These are phyloP conservation scores for Rachycentron canadum DNA, from an alignment of 2,797 vertebrate species.

Conservation along the genomic window DNA sequence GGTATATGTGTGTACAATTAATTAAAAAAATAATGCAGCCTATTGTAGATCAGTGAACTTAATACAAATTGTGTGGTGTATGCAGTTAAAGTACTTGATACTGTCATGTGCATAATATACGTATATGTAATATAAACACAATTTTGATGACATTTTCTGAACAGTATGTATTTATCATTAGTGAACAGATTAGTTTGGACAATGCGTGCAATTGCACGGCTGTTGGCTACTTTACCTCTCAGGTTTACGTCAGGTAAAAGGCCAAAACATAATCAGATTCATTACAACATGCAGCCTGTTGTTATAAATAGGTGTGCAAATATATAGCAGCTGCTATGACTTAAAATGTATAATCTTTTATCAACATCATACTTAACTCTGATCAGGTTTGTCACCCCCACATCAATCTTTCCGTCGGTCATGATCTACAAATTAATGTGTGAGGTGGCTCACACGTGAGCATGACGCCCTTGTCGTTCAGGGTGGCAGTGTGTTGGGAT, in stretches of 20 bases:
- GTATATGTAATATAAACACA: conserved; percentile 6
- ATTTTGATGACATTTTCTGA: conserved; percentile 13
- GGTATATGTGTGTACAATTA: conserved; percentile 33
- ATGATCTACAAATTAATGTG: conserved; percentile 41
- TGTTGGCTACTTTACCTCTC: conserved; percentile 35
- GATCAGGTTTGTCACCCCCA: conserved; percentile 51
- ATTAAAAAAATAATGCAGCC: conserved; percentile 24
- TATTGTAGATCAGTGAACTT: conserved; percentile 2
- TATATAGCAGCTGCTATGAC: conserved; percentile 26
- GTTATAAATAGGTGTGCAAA: conserved; percentile 31
- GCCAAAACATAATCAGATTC: conserved; percentile 18
- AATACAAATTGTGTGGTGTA: background rate
- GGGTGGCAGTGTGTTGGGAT: conserved; percentile 78
- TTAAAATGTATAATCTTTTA: conserved; percentile 34
- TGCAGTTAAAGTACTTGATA: conserved; percentile 1
- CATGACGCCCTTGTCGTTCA: conserved; percentile 62
- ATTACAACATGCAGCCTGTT: conserved; percentile 5
- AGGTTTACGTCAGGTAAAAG: conserved; percentile 27
- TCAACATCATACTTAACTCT: conserved; percentile 48
- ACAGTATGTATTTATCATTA: conserved; percentile 18
- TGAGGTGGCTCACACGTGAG: conserved; percentile 45
- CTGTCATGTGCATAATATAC: background rate
- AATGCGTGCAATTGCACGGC: conserved; percentile 6
- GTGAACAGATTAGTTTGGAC: conserved; percentile 24
- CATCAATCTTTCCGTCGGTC: conserved; percentile 38